A percentile compares a stretch with the other conserved stretches of the same genome.
Evolutionary conservation across 2,888 invertebrate genomes (phyloP).

Genomic region (Scelioninae gen. 2): DNA sequence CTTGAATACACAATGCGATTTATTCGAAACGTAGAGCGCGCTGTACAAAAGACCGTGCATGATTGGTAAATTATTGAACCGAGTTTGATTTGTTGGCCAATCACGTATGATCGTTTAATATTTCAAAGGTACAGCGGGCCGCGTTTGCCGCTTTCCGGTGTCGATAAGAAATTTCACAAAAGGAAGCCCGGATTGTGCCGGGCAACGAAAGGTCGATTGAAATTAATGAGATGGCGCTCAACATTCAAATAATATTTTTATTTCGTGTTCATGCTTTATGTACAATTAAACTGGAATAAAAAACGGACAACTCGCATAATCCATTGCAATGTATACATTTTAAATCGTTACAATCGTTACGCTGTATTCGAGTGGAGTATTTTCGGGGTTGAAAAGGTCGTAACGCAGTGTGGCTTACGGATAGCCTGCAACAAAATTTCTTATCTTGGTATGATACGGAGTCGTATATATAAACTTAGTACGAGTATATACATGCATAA

Average conservation of each 20-base stretch:
- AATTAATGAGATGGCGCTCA: constrained; percentile 28
- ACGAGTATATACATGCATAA: too few species aligned
- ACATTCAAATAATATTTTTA: constrained; percentile 58
- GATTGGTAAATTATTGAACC: constrained; percentile 75
- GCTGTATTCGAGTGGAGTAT: constrained; percentile 13
- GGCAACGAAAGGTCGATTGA: neutral
- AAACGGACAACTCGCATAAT: constrained; percentile 48
- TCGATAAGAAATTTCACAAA: constrained; percentile 39
- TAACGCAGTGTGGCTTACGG: too few species aligned
- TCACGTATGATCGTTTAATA: constrained; percentile 74
- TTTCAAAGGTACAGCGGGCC: constrained; percentile 66
- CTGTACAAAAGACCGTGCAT: constrained; percentile 73
- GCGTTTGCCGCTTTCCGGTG: constrained; percentile 18
- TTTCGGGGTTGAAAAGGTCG: neutral
- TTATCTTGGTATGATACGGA: too few species aligned
- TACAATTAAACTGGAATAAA: constrained; percentile 53
- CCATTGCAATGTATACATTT: constrained; percentile 45
- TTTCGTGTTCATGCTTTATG: constrained; percentile 42
- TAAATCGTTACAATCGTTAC: constrained; percentile 29
- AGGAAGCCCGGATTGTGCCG: neutral
- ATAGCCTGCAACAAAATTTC: too few species aligned
- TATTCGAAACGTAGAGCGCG: constrained; percentile 71
- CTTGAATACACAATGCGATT: constrained; percentile 75
- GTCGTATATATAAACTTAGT: too few species aligned
- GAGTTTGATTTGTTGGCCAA: constrained; percentile 72